Base-by-base conservation (phyloP, 2,888 invertebrate species). In the Siphonodentalium dalli region DNA sequence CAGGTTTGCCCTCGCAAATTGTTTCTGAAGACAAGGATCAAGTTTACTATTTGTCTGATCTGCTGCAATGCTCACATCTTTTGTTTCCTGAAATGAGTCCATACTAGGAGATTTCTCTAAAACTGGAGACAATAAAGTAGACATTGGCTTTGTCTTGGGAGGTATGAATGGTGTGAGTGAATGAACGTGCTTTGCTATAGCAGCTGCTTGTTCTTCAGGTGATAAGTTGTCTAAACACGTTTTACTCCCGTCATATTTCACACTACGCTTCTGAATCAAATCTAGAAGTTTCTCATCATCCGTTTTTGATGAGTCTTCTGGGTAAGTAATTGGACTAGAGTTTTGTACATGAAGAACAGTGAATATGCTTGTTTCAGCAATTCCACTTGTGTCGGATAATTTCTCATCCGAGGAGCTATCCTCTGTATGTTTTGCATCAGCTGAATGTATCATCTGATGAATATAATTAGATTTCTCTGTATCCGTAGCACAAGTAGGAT, bases 241-340 rank as follows among this genome's bases (percentile, higher is more conserved):
- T 62, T 56, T 15, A 34, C 45, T 13, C 50, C 42, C 13, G 66
- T 58, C 59, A 38, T 54, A 44, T 34, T 54, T 63, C 39, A 66
- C 40, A 24, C 60, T 60, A 42, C 65, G 57, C 27, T 54, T 61
- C 34, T 66, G 59, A 54, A 66, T 60, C 13, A 72, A 56, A 47
- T 72, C 75, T 33, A 72, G 67, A 9, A 75, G 44, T 58, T 75
- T 75, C 57, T 75, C 74, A 61, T 75, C 75, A 63, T 75, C 75
- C 28, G 75, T 75, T 67, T 74, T 72, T 39, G 71, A 68, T 1
- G 59, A 59, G 31, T 61, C 50, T 29, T 48, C 35, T 6, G 37
- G n/a, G 21, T 21, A 45, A 31, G 6, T 9, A 20, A 20, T 26
- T 15, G 15, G 9, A 23, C 39, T 38, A 6, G 56, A 55, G 28